Evolutionary conservation across 2,113 vertebrate species (phyloP), one percentile per base, ranked within the genome.

Genomic region (Orthonyx spaldingii): DNA sequence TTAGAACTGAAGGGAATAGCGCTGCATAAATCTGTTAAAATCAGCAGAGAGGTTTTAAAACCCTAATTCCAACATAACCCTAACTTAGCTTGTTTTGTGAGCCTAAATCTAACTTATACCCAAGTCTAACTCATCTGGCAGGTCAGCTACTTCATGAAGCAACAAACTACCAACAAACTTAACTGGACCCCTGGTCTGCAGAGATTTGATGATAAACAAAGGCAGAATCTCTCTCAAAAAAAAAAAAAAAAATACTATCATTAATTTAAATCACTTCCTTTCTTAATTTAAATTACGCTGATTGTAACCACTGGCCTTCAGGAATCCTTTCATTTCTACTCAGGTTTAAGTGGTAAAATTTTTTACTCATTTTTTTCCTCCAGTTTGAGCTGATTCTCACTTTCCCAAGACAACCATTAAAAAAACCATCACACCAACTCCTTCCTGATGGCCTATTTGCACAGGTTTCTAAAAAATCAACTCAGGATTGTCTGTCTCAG

Each of bases 391-490:
- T 85, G 71, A 33, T 82, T 82, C 71, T 63, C 47, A 10, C 12
- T 84, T 91, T 87, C 87, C 74, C 66, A 81, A 90, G 55, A 71
- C n/a, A 30, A 47, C 20, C 35, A 66, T 74, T 71, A 50, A 90
- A 90, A 82, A 74, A 86, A 50, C 32, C 32, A 63, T 65, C 84
- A 87, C 64, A 49, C 18, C 50, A 77, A 0, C 55, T 86, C 56
- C 78, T 86, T 68, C 77, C 56, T 86, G 79, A 92, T 1, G 49
- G 60, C 35, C 27, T 78, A 63, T 92, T 84, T 93, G 64, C 76
- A 92, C 39, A 85, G 41, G 78, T 89, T 96, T 70, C 88, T 74
- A 64, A 90, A 90, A 95, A 87, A 80, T 90, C 90, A 92, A 13
- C 60, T 84, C 90, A 86, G 83, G 76, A 87, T 84, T 89, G 44